phyloP scores from a whole-genome alignment of 1,140 invertebrate species.

The Cyclargus thomasi region DNA sequence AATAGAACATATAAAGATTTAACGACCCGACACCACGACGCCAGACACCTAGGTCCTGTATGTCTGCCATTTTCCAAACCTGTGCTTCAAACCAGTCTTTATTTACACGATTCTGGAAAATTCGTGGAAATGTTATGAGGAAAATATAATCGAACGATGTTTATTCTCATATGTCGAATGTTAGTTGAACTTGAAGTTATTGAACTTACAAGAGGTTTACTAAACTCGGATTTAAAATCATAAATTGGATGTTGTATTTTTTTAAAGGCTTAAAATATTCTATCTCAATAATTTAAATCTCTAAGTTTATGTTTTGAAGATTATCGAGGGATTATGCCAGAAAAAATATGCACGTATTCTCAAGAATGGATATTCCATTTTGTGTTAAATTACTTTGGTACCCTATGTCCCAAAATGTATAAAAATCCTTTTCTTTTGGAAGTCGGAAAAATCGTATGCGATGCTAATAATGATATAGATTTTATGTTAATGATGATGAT shows the following conservation, averaged over 20 bases:
- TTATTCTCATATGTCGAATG: neutral
- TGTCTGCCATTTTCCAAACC: neutral
- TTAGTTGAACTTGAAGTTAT: neutral
- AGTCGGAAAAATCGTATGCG: too few species aligned
- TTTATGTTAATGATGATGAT: neutral
- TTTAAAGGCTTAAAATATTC: neutral
- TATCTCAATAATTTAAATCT: too few species aligned
- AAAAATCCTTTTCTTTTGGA: too few species aligned
- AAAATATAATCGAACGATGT: neutral
- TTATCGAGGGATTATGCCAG: too few species aligned
- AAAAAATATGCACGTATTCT: too few species aligned
- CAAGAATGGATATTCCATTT: too few species aligned
- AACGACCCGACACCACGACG: constrained; percentile 34
- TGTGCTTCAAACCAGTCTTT: constrained; percentile 5
- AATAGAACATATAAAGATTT: constrained; percentile 34
- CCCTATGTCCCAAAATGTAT: too few species aligned
- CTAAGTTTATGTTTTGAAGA: too few species aligned
- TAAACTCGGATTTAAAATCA: neutral
- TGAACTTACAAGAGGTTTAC: constrained; percentile 4
- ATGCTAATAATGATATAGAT: too few species aligned
- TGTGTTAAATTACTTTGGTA: too few species aligned
- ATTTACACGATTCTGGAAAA: neutral
- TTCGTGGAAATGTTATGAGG: neutral
- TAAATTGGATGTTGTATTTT: neutral
- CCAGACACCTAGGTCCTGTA: constrained; percentile 19